Evolutionary conservation across 2,113 vertebrate genomes (phyloP), one percentile per base, ranked within the genome.

Genomic region (Leptobrachium ailaonicum): DNA sequence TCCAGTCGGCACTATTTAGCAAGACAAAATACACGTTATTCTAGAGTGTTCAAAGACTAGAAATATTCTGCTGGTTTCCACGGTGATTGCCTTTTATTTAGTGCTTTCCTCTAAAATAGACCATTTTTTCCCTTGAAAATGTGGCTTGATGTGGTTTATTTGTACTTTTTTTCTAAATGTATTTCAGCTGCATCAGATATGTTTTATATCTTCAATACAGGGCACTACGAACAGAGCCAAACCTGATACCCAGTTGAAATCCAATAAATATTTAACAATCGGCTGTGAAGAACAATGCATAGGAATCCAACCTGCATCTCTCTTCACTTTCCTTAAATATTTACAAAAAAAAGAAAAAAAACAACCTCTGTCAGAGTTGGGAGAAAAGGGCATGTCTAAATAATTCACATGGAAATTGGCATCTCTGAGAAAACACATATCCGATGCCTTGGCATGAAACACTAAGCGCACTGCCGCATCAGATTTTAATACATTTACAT

Each of bases 241-340:
- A 76, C 63, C 83, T 67, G 73, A 86, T 83, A 83, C 76, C 86
- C 82, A 84, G 83, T 79, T 86, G 86, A 81, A 66, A 85, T 71
- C 67, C 2, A 79, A 82, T 88, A 83, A 89, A 88, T 89, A 87
- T 88, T 86, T 87, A 84, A 90, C 84, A 73, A 32, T 63, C 44
- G 84, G 74, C 80, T 83, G 77, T 75, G 84, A 77, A 80, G 84
- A 88, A 86, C 83, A 79, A 87, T 84, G 83, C 74, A 82, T 77
- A 75, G 84, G 76, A 86, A 85, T 79, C 84, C 83, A 85, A 86
- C 87, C 82, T 88, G 77, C 86, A 88, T 88, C 85, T 85, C 70
- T 85, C 83, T 86, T 83, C 76, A 88, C 80, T 64, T 83, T 85
- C 79, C 87, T 89, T 83, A 89, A 89, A 90, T 86, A 88, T 90